Conservation (phyloP, 2,113 vertebrate species). For the Hydropotes inermis region DNA sequence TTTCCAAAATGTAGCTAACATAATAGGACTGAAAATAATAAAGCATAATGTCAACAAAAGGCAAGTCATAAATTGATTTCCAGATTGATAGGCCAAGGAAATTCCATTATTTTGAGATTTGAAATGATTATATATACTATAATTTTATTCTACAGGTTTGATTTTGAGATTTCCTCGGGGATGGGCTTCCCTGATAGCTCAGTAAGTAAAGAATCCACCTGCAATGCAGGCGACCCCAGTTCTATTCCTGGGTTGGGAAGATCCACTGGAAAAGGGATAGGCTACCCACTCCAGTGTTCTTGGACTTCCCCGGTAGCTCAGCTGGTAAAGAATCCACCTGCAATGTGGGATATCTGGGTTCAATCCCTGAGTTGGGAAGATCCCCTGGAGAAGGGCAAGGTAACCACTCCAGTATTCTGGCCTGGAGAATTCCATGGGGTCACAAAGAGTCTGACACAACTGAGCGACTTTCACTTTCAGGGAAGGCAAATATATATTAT, state of each 20-base stretch:
- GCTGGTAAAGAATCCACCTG: neutral
- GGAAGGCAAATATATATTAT: neutral
- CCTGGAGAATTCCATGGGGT: neutral
- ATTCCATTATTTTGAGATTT: neutral
- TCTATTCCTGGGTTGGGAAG: neutral
- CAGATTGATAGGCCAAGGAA: neutral
- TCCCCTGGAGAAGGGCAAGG: neutral
- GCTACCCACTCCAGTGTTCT: neutral
- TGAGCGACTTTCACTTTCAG: neutral
- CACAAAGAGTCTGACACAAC: neutral
- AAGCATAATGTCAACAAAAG: neutral
- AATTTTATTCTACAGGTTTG: neutral
- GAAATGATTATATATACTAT: neutral
- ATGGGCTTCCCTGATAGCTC: neutral
- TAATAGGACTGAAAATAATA: neutral
- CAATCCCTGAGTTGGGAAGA: rapidly evolving
- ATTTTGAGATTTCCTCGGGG: neutral
- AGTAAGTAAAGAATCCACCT: neutral
- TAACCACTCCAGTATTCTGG: neutral
- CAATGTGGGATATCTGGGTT: neutral
- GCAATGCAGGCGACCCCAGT: neutral
- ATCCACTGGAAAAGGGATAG: neutral
- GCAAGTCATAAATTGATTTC: neutral
- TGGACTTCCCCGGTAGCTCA: neutral
- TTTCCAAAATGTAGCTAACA: neutral